phyloP scores from a whole-genome alignment of 2,113 vertebrate genomes.

The Macrotis lagotis region DNA sequence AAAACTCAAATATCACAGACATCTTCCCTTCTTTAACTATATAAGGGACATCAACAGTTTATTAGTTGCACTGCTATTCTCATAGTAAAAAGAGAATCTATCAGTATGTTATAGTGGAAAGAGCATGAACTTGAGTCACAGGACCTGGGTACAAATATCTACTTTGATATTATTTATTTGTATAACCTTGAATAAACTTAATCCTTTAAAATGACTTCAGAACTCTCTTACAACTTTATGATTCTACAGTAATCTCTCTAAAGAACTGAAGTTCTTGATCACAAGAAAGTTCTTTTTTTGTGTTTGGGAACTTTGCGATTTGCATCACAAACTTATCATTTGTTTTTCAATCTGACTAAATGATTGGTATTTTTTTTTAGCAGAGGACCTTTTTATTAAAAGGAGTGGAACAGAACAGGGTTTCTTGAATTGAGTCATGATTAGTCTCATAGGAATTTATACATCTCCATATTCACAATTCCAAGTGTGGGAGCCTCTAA shows the following conservation, averaged over 20 bases:
- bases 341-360: background rate
- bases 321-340: background rate
- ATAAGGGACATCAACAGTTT: background rate
- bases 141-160: background rate
- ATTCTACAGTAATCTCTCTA: background rate
- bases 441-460: background rate
- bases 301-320: background rate
- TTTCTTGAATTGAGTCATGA: background rate
- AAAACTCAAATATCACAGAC: background rate
- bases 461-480: background rate
- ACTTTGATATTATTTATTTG: background rate
- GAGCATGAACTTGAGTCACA: background rate
- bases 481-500: background rate
- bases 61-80: background rate
- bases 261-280: background rate
- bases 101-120: background rate
- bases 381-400: background rate
- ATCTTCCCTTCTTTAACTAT: background rate
- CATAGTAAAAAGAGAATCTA: background rate
- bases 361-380: background rate
- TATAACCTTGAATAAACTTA: background rate
- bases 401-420: background rate
- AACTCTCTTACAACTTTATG: background rate
- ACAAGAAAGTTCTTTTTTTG: background rate
- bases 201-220: background rate